These are phyloP conservation scores for Atherinosoma microstoma DNA, from an alignment of 2,797 vertebrate species.

Conservation along the genomic window DNA sequence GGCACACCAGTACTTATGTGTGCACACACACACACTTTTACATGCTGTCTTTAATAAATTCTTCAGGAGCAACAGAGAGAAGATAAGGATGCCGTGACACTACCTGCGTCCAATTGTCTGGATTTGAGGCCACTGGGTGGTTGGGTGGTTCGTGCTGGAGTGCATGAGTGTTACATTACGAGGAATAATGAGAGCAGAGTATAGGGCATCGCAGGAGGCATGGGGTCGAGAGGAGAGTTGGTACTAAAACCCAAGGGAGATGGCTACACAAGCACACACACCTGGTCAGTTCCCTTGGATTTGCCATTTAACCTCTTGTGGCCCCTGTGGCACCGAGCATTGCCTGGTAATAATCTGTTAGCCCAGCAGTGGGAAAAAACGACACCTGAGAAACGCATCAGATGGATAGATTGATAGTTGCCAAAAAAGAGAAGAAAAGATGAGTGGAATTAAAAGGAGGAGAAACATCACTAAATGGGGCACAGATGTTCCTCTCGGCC, in stretches of 20 bases:
- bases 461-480: conserved; percentile 85
- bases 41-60: conserved; percentile 46
- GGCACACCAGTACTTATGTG: not conserved
- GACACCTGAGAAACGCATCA: conserved; percentile 3
- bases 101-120: not conserved
- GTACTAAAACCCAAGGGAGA: conserved; percentile 51
- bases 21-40: not conserved
- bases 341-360: conserved; percentile 45
- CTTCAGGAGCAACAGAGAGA: conserved; percentile 47
- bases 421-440: conserved; percentile 64
- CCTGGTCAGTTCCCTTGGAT: conserved; percentile 49
- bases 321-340: conserved; percentile 37
- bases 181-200: conserved; percentile 85
- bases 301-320: conserved; percentile 55
- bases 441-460: conserved; percentile 71
- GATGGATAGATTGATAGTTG: conserved; percentile 10
- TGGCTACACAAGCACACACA: conserved; percentile 25
- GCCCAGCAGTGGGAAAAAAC: conserved; percentile 8
- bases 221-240: conserved; percentile 73
- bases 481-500: conserved; percentile 78
- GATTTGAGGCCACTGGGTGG: conserved; percentile 66
- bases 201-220: conserved; percentile 77
- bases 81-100: conserved; percentile 47
- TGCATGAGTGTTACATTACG: conserved; percentile 80
- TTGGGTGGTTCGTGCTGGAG: conserved; percentile 69